phyloP scores from a whole-genome alignment of 2,797 vertebrate species.

The Vespertilio murinus region DNA sequence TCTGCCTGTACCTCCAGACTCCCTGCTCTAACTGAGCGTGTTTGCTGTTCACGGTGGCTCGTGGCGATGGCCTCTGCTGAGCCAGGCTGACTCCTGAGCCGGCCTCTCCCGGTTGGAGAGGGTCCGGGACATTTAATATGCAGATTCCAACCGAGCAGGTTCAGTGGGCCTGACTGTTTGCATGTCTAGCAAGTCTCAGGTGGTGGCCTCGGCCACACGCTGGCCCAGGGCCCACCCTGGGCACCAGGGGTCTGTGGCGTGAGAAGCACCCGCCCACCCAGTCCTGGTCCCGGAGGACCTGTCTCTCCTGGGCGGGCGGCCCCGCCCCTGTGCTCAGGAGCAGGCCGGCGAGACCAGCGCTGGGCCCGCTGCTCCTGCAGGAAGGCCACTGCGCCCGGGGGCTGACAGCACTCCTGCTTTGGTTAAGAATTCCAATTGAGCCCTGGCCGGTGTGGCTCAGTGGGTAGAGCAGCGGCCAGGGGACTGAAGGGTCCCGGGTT shows the following conservation, averaged over 20 bases:
- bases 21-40: background rate
- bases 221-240: background rate
- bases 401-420: background rate
- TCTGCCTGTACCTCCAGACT: background rate
- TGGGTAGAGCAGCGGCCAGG: too few species aligned
- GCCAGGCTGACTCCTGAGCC: background rate
- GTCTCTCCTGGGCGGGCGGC: background rate
- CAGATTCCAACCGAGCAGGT: background rate
- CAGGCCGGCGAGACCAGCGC: background rate
- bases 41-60: background rate
- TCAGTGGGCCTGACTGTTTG: background rate
- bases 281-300: background rate
- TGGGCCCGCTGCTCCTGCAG: background rate
- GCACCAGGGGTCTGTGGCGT: background rate
- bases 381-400: background rate
- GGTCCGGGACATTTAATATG: background rate
- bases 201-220: too few species aligned
- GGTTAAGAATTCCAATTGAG: background rate
- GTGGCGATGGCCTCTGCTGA: background rate
- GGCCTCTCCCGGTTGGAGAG: background rate
- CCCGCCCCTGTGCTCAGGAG: background rate
- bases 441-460: too few species aligned
- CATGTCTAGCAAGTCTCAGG: background rate
- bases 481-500: too few species aligned
- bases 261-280: background rate